These are phyloP conservation scores for Cantharis flavilabris DNA, from an alignment of 2,888 invertebrate genomes.

Conservation along the genomic window DNA sequence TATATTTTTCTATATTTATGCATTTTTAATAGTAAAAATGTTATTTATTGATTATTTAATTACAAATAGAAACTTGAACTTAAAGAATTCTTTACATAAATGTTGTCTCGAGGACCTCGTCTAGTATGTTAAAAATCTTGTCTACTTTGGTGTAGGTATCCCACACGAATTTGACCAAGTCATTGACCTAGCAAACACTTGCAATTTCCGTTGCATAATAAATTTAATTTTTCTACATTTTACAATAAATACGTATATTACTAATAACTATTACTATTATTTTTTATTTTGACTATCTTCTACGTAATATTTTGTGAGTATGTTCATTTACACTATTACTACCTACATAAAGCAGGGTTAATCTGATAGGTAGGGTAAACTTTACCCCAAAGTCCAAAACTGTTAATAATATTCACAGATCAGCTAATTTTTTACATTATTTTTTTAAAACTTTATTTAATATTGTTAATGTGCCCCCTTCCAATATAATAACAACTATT, in stretches of 20 bases:
- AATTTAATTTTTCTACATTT: neutral
- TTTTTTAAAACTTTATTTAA: too few relatives aligned
- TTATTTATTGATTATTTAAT: neutral
- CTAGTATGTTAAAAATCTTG: neutral
- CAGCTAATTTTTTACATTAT: too few relatives aligned
- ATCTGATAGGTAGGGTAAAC: too few relatives aligned
- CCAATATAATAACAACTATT: too few relatives aligned
- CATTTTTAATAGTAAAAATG: neutral
- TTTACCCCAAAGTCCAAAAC: too few relatives aligned
- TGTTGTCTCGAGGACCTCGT: neutral
- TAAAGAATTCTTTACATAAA: neutral
- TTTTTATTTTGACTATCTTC: neutral
- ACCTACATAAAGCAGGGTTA: too few relatives aligned
- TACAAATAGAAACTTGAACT: neutral
- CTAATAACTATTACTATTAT: too few relatives aligned
- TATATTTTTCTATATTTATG: neutral
- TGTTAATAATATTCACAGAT: too few relatives aligned
- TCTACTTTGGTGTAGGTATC: neutral
- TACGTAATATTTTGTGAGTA: neutral
- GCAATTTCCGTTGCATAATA: neutral
- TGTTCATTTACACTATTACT: too few relatives aligned
- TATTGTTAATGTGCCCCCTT: too few relatives aligned
- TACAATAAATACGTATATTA: too few relatives aligned
- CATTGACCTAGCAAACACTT: neutral
- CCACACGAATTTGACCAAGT: neutral